These are phyloP conservation scores for Campylorhamphus procurvoides DNA, from an alignment of 2,113 vertebrate species.

Conservation along the genomic window DNA sequence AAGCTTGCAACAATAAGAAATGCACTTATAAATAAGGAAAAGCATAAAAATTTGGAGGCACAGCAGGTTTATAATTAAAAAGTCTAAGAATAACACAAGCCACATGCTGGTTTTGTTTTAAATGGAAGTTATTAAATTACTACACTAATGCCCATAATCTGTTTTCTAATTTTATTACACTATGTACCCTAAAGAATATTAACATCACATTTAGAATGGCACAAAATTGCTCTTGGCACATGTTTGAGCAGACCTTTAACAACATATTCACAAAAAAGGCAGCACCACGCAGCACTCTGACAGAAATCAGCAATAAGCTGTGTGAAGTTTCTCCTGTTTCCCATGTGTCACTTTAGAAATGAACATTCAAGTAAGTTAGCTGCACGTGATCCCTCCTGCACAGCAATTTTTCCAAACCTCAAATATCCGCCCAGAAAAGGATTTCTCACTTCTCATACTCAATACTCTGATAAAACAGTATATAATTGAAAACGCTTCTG, in stretches of 20 bases:
- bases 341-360: not conserved
- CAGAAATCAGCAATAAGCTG: not conserved
- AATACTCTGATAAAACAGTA: not conserved
- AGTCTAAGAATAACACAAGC: conserved; percentile 8
- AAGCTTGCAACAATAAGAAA: not conserved
- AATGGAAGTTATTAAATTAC: conserved; percentile 25
- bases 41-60: not conserved
- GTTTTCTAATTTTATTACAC: not conserved
- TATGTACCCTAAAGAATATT: not conserved
- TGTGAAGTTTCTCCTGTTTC: not conserved
- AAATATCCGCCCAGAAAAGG: not conserved
- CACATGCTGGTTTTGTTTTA: conserved; percentile 37
- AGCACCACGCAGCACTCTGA: not conserved
- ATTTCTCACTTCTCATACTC: not conserved
- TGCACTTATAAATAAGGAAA: not conserved
- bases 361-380: not conserved
- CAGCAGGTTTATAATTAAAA: conserved; percentile 45
- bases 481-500: not conserved
- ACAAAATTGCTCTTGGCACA: not conserved
- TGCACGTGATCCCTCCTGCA: not conserved
- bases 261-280: not conserved
- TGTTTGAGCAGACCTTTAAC: not conserved
- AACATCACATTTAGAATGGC: not conserved
- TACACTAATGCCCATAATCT: not conserved
- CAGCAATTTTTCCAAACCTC: not conserved